A percentile compares a stretch with the other conserved stretches of the same genome.
Evolutionary conservation across 2,113 vertebrate genomes (phyloP).

Genomic region (Albula goreensis): DNA sequence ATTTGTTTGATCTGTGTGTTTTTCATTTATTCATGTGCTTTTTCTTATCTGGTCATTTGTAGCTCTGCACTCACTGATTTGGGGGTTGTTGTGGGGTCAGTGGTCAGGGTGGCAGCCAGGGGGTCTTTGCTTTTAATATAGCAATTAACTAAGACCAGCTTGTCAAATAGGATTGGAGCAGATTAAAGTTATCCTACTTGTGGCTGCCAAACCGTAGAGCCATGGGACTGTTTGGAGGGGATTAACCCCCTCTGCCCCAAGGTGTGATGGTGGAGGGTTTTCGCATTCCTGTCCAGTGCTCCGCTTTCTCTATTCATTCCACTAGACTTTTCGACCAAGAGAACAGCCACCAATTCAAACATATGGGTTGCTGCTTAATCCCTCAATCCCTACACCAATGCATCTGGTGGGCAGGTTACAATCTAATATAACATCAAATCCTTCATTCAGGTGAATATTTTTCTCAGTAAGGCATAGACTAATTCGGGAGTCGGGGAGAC

Average conservation of each 20-base stretch:
- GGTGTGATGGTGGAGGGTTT: not conserved
- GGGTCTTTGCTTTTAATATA: not conserved
- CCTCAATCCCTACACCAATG: constrained; percentile 5
- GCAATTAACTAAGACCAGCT: constrained; percentile 14
- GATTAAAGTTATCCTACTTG: constrained; percentile 13
- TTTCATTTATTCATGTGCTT: not conserved
- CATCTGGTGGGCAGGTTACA: constrained; percentile 11
- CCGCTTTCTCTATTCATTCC: too few relatives aligned
- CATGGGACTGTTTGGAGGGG: not conserved
- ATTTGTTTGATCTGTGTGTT: not conserved
- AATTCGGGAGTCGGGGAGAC: not conserved
- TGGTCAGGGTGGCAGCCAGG: not conserved
- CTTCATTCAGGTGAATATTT: too few relatives aligned
- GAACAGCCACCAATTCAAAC: too few relatives aligned
- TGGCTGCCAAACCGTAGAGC: constrained; percentile 3
- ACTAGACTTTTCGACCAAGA: not conserved
- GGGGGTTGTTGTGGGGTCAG: not conserved
- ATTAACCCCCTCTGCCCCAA: not conserved
- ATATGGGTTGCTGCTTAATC: not conserved
- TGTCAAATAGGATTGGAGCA: constrained; percentile 29
- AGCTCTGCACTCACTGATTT: not conserved
- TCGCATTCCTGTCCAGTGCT: not conserved
- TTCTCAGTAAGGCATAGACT: too few relatives aligned
- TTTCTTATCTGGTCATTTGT: not conserved
- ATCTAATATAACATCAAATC: not conserved